Evolutionary conservation across 2,797 vertebrate species (phyloP).

Genomic region (Varecia variegata): DNA sequence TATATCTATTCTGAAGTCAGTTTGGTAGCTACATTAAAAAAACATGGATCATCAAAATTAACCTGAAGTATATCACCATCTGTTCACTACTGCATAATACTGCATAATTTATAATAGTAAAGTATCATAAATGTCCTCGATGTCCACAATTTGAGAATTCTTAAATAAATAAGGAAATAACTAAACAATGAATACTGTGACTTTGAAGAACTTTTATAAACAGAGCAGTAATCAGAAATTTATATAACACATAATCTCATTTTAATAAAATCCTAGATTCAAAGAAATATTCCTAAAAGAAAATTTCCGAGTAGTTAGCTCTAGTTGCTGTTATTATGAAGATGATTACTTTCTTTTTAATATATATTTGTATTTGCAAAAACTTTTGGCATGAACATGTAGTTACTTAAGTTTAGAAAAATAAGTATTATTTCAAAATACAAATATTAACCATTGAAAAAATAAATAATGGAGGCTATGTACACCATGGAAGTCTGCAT

Average conservation of each 20-base stretch:
- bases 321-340: background rate
- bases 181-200: background rate
- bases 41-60: conserved; percentile 17
- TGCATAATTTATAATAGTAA: background rate
- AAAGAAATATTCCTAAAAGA: background rate
- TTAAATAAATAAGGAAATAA: background rate
- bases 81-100: background rate
- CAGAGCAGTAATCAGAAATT: background rate
- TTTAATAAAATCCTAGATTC: background rate
- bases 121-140: background rate
- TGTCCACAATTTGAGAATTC: background rate
- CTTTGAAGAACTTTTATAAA: background rate
- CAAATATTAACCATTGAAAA: background rate
- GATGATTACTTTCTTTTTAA: background rate
- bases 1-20: background rate
- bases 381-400: background rate
- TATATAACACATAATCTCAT: background rate
- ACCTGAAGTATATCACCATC: background rate
- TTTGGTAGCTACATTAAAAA: conserved; percentile 25
- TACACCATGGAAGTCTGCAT: background rate
- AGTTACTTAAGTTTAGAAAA: background rate
- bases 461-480: background rate
- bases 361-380: background rate
- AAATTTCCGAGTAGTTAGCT: background rate
- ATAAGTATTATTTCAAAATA: background rate